These are phyloP conservation scores for Gryllus bimaculatus DNA, from an alignment of 1,140 invertebrate species.

Conservation along the genomic window DNA sequence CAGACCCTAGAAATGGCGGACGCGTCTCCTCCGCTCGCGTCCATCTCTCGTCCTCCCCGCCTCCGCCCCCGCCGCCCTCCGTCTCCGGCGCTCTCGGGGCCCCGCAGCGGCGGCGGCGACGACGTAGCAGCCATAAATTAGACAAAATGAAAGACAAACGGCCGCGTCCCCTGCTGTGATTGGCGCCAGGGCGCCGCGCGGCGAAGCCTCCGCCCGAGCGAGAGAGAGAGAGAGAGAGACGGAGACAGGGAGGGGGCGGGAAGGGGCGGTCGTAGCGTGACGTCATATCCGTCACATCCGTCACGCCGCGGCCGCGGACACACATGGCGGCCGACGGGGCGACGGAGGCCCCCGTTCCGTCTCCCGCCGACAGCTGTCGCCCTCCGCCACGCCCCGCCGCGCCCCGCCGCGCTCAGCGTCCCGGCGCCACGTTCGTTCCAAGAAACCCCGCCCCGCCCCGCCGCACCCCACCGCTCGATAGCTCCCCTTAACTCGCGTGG, in stretches of 20 bases:
- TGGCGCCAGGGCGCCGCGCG: conserved; percentile 10
- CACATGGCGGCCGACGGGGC: neutral
- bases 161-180: conserved; percentile 14
- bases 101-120: neutral
- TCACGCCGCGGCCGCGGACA: neutral
- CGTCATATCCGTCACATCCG: conserved; percentile 2
- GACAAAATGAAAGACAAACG: conserved; percentile 18
- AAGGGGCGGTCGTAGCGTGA: neutral
- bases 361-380: neutral
- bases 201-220: neutral
- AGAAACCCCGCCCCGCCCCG: neutral
- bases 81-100: no score
- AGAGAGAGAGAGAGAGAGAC: neutral
- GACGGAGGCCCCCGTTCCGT: neutral
- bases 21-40: neutral
- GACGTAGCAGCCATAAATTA: conserved; percentile 16
- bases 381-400: neutral
- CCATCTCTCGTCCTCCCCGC: neutral
- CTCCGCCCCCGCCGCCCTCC: no score
- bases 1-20: no score
- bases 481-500: neutral
- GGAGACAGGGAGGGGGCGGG: neutral
- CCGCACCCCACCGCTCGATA: neutral
- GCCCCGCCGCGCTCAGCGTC: neutral
- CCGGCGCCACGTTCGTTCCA: neutral